Base-by-base conservation (phyloP, 2,888 invertebrate genomes). In the Dioctria linearis region DNA sequence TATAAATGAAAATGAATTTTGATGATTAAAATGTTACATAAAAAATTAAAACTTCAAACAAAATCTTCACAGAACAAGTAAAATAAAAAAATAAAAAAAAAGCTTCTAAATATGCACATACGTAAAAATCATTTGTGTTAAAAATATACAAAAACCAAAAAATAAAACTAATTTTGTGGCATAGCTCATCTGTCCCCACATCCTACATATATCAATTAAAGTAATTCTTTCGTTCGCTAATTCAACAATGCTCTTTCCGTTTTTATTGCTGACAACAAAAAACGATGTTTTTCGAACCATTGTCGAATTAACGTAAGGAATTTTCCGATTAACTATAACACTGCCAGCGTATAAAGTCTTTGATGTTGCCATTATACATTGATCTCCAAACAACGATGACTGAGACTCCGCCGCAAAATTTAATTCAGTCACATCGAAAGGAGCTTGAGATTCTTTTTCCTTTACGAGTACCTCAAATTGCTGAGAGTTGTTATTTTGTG, bases 361-460 rank as follows among this genome's bases (percentile, higher is more conserved):
- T 25, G 54, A 69, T 25, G 67, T 73, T 3, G 69, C 51, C n/a
- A 46, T 46, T 25, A 67, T 79, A 37, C 67, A 51, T 4, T 76
- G 13, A 11, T 46, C 37, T 11, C 25, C 57, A 5, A 37, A 42
- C 6, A 67, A 51, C 6, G 57, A 39, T 79, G 67, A 49, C n/a
- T 57, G 25, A 25, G 25, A 25, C 25, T 25, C 25, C 25, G 25
- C 25, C 25, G 25, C 25, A 51, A 78, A 59, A 5, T 81, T 82
- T 9, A 86, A 80, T 3, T 86, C 84, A 42, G 85, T 83, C 5
- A 87, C 82, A 8, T 85, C 84, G 63, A 88, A 88, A 1, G 88
- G 88, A 3, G 88, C 86, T 71, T 85, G 81, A 2, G 87, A 88
- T 6, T 82, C 83, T 57, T 84, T 88, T 69, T 85, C 83, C 49